Evolutionary conservation across 2,797 vertebrate genomes (phyloP), one percentile per base, ranked within the genome.

Genomic region (Hapalemur alaotrensis): DNA sequence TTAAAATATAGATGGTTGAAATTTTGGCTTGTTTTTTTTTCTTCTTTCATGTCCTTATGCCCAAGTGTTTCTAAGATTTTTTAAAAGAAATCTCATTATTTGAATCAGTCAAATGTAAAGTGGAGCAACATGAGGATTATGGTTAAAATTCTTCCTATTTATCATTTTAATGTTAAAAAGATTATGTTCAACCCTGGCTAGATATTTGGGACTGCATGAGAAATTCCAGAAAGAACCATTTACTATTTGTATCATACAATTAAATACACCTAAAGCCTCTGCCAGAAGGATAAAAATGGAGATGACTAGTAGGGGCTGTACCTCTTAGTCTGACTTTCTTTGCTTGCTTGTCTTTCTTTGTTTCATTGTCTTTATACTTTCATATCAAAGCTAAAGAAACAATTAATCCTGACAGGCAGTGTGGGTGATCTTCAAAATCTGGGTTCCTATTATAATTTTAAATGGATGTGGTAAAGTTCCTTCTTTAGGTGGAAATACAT

Each of bases 351-450:
- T 85, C 23, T 78, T 70, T 83, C 23, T 93, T 76, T 67, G 28
- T 14, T 93, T 86, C 28, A 10, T 87, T 89, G 32, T 88, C 41
- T 65, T 80, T 84, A 94, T 59, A 32, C 7, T 90, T 95, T 90
- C 50, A 76, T 57, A 75, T 91, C 25, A 94, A 91, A 96, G 63
- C 46, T 41, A 81, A 86, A 91, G 38, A 78, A 81, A 89, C 57
- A 89, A 59, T 87, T 93, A 38, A 88, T 86, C 25, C 41, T 57
- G 76, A 81, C 35, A 92, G 63, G 50, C n/a, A 93, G 32, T 79
- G 43, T 88, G 63, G 32, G 14, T 93, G 70, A 89, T 89, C 23
- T 79, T 87, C 72, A 72, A 92, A 91, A 89, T 89, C 52, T 94
- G 3, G 32, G 12, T 89, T 7, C 48, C 17, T 94, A 9, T 30